Percentiles rank a stretch among this genome's conserved stretches.
Conservation (phyloP, 1,140 invertebrate species). For the Euglossa dilemma region DNA sequence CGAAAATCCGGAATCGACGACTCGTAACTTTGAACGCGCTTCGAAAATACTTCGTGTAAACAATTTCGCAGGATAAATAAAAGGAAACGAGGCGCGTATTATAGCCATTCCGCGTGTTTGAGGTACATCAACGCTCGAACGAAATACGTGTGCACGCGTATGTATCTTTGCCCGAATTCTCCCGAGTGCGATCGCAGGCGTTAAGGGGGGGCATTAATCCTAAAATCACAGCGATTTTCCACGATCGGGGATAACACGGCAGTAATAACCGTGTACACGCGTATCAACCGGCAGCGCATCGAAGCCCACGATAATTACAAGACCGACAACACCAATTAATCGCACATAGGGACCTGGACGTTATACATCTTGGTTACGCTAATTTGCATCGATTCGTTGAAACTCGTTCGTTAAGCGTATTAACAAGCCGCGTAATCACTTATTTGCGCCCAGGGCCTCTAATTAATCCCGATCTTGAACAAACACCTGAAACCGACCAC, state of each 20-base stretch:
- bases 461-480: conserved; percentile 24
- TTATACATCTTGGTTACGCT: conserved; percentile 25
- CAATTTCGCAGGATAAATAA: not conserved
- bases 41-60: not conserved
- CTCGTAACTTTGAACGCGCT: no score
- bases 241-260: not conserved
- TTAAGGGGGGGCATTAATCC: not conserved
- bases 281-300: not conserved
- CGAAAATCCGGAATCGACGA: no score
- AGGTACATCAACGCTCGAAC: no score
- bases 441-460: not conserved
- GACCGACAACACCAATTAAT: conserved; percentile 27
- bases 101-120: not conserved
- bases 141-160: not conserved
- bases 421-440: conserved; percentile 11
- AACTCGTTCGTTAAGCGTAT: conserved; percentile 18
- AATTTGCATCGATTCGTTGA: conserved; percentile 28
- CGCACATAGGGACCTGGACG: not conserved
- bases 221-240: conserved; percentile 10
- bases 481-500: not conserved
- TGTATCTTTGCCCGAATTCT: not conserved
- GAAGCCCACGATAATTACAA: conserved; percentile 15
- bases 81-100: not conserved
- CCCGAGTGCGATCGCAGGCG: not conserved
- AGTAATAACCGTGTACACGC: not conserved